Conservation (phyloP, 2,113 vertebrate species). For the Indicator indicator region DNA sequence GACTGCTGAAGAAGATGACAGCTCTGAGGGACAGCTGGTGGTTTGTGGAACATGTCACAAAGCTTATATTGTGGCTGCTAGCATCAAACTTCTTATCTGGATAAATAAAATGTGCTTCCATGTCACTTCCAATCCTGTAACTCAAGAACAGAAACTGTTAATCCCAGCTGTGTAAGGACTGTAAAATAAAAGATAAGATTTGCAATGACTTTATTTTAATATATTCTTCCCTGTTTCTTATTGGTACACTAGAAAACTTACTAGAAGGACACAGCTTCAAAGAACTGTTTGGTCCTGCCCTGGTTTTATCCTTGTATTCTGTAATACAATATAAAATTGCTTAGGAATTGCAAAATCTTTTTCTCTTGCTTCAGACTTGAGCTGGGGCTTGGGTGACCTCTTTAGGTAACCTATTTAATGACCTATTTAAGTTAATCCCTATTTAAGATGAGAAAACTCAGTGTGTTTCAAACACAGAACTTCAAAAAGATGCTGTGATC, state of each 20-base stretch:
- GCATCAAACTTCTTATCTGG: not conserved
- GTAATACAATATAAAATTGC: not conserved
- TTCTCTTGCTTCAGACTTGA: not conserved
- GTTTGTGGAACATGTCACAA: conserved; percentile 38
- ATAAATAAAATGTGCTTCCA: conserved; percentile 55
- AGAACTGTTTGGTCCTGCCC: not conserved
- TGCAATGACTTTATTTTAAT: not conserved
- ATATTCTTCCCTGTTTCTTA: not conserved
- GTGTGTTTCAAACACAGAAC: not conserved
- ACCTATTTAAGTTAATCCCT: not conserved
- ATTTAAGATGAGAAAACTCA: not conserved
- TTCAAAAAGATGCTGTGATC: not conserved
- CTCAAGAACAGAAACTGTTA: not conserved
- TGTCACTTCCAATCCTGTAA: conserved; percentile 41
- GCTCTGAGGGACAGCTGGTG: conserved; percentile 58
- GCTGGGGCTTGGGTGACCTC: not conserved
- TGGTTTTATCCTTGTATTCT: not conserved
- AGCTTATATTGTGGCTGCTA: conserved; percentile 56
- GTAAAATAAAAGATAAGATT: not conserved
- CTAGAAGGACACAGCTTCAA: not conserved
- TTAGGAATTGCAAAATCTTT: not conserved
- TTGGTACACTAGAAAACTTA: not conserved
- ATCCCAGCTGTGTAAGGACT: not conserved
- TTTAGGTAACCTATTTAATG: not conserved
- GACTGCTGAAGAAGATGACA: not conserved